Conservation (phyloP, 2,113 vertebrate species). For the Epinephelus moara region DNA sequence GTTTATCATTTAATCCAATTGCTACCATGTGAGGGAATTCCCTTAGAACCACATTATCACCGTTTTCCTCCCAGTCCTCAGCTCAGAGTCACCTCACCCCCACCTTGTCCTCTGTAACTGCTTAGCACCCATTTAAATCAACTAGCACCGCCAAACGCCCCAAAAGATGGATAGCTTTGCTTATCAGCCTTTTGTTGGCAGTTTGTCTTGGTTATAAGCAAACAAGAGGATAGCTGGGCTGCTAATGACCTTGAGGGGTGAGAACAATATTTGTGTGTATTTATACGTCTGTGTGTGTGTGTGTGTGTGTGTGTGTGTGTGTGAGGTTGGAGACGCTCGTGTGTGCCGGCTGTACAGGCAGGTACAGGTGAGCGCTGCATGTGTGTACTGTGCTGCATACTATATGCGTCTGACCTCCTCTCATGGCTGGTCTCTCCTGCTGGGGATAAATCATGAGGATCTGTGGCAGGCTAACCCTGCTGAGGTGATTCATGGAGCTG, state of each 20-base stretch:
- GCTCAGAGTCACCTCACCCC: constrained; percentile 26
- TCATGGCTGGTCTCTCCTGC: constrained; percentile 56
- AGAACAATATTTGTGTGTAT: neutral
- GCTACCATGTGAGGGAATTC: constrained; percentile 4
- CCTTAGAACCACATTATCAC: neutral
- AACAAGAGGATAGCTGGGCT: constrained; percentile 48
- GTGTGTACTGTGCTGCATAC: constrained; percentile 32
- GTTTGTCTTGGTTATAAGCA: constrained; percentile 80
- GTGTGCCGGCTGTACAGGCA: neutral
- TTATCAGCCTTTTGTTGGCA: constrained; percentile 74
- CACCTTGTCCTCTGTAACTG: constrained; percentile 57
- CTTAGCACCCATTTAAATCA: constrained; percentile 69
- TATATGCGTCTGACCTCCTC: constrained; percentile 69
- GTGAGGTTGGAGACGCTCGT: neutral
- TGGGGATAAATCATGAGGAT: constrained; percentile 78
- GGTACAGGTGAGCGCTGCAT: constrained; percentile 29
- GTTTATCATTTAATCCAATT: constrained; percentile 17
- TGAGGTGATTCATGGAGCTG: constrained; percentile 81
- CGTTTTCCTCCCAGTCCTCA: neutral
- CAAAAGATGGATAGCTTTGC: constrained; percentile 74
- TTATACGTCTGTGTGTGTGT: neutral
- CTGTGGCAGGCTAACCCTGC: constrained; percentile 65
- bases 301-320: neutral
- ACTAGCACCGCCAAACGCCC: constrained; percentile 39
- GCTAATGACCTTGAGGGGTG: constrained; percentile 76